Evolutionary conservation across 2,888 invertebrate genomes (phyloP), one percentile per base, ranked within the genome.

Genomic region (Rhopalosiphum nymphaeae): DNA sequence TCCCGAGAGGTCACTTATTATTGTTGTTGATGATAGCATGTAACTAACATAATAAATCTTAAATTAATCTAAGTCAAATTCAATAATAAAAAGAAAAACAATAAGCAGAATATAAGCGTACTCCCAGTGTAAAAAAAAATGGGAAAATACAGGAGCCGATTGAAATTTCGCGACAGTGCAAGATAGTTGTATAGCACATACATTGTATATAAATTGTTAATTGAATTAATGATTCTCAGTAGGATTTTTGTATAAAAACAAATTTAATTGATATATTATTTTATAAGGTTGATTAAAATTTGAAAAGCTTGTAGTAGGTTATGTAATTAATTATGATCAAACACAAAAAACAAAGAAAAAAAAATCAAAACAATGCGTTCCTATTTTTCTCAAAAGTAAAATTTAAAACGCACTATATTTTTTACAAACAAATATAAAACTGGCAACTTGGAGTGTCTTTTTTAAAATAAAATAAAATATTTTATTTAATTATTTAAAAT

Each of bases 1-100:
- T 92, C 92, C 11, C 13, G 5, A 87, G 61, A 57, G 92, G 92
- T 92, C 87, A 87, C 61, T 90, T 46, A 61, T 84, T 91, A 91
- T 90, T 67, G 61, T 91, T 91, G 26, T 78, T 78, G 78, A 78
- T 36, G 9, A 9, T 21, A 5, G 67, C n/a, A n/a, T n/a, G 16
- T 67, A 10, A n/a, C 21, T 42, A 78, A 78, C 36, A 78, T 36
- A 36, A 78, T 42, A 85, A 42, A 85, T 85, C 29, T 44, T 16
- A 85, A 85, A 26, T 85, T 26, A 5, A 85, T 44, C 36, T 36
- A 36, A 78, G 21, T 36, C 3, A 78, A 78, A 7, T 78, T 21
- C 36, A 78, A 36, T 5, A 36, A 78, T 36, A 78, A 78, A 78
- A 78, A 78, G 1, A 3, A 36, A 16, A 67, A n/a, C 29, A 16